phyloP scores from a whole-genome alignment of 2,888 invertebrate species.

The Caenorhabditis japonica region DNA sequence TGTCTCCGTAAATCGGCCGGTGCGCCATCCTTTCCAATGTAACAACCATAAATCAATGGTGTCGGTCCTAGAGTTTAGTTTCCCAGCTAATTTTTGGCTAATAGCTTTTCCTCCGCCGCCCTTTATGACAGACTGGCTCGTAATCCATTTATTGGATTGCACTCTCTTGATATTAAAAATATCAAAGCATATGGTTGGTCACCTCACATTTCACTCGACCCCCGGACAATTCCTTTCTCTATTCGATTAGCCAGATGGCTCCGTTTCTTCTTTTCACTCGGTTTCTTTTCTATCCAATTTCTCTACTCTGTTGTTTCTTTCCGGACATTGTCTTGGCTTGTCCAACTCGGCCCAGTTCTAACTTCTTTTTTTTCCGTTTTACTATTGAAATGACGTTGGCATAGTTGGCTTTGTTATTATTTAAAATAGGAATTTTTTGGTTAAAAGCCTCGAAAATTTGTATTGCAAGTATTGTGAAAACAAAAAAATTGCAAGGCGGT shows the following conservation, averaged over 20 bases:
- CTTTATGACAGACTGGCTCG: too few species aligned
- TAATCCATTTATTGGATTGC: not conserved
- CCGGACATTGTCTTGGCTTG: not conserved
- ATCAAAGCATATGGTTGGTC: constrained; percentile 27
- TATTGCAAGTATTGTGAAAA: too few species aligned
- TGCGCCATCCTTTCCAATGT: too few species aligned
- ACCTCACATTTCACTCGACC: constrained; percentile 42
- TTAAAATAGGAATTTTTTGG: too few species aligned
- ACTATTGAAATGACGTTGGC: too few species aligned
- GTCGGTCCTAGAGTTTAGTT: not conserved
- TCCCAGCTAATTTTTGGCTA: constrained; percentile 10
- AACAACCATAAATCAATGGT: too few species aligned
- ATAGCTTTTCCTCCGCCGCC: not conserved
- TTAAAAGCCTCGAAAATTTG: too few species aligned
- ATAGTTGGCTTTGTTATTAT: too few species aligned
- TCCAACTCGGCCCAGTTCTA: not conserved
- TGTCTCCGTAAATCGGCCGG: too few species aligned
- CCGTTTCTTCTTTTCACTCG: constrained; percentile 3
- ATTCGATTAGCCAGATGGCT: constrained; percentile 55
- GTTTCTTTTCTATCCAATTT: constrained; percentile 6
- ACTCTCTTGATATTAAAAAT: too few species aligned
- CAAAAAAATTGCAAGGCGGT: too few species aligned
- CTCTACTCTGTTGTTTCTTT: not conserved
- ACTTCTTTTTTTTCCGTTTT: not conserved
- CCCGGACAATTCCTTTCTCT: not conserved